A percentile compares a stretch with the other conserved stretches of the same genome.
phyloP scores from a whole-genome alignment of 2,888 invertebrate genomes.

The Lomographa bimaculata region DNA sequence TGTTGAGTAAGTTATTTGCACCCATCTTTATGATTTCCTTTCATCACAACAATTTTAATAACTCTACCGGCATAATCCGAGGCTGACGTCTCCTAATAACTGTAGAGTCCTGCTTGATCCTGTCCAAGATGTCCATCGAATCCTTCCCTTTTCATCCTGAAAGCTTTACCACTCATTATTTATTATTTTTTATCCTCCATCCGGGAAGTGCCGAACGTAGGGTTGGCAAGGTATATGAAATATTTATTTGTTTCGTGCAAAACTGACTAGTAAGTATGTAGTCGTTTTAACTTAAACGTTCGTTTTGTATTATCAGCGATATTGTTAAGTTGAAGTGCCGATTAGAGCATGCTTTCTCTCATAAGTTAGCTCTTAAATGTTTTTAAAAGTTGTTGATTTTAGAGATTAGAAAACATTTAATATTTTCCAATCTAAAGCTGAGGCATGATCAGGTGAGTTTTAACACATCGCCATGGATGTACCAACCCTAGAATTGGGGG shows the following conservation, averaged over 20 bases:
- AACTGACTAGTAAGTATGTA: too few relatives aligned
- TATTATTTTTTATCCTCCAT: constrained; percentile 51
- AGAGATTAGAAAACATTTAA: too few relatives aligned
- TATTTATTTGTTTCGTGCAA: background rate
- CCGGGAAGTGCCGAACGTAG: constrained; percentile 11
- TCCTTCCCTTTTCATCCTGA: constrained; percentile 35
- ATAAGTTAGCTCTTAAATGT: too few relatives aligned
- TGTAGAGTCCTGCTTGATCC: constrained; percentile 42
- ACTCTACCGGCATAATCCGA: background rate
- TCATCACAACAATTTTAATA: background rate
- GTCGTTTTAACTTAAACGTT: too few relatives aligned
- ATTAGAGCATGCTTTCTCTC: too few relatives aligned
- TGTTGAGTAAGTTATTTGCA: too few relatives aligned
- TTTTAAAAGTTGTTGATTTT: too few relatives aligned
- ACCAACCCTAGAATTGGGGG: constrained; percentile 14
- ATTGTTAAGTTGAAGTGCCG: too few relatives aligned
- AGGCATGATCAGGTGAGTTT: too few relatives aligned
- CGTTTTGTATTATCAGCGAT: too few relatives aligned
- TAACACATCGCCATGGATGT: too few relatives aligned
- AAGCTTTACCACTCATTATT: constrained; percentile 44
- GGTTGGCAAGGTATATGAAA: constrained; percentile 3
- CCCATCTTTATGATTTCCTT: constrained; percentile 7
- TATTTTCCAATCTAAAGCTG: too few relatives aligned
- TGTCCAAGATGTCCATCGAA: constrained; percentile 45
- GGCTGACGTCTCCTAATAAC: constrained; percentile 26